Conservation (phyloP, 2,888 invertebrate genomes). For the Pinctada fucata region DNA sequence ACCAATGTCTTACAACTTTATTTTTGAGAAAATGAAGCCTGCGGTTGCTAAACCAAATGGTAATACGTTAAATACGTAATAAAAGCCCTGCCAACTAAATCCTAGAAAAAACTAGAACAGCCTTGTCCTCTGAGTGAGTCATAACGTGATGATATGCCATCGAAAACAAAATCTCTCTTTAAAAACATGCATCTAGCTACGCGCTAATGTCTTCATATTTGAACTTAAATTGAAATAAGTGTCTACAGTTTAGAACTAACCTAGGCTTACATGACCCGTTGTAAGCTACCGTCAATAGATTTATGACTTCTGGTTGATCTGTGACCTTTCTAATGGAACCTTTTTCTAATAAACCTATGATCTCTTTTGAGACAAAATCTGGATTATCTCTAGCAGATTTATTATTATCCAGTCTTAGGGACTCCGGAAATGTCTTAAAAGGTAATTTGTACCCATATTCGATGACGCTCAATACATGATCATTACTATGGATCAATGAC, state of each 20-base stretch:
- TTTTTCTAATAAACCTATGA: constrained; percentile 31
- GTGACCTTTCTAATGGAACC: constrained; percentile 28
- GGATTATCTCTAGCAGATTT: constrained; percentile 36
- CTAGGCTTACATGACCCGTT: constrained; percentile 32
- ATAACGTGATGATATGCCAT: constrained; percentile 24
- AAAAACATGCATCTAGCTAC: constrained; percentile 18
- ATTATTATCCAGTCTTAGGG: constrained; percentile 35
- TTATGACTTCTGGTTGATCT: constrained; percentile 33
- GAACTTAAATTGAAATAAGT: constrained; percentile 12
- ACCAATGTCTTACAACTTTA: constrained; percentile 25
- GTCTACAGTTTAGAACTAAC: constrained; percentile 40
- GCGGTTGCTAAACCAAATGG: constrained; percentile 25
- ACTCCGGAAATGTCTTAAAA: constrained; percentile 30
- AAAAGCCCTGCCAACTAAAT: constrained; percentile 16
- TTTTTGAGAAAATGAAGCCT: constrained; percentile 33
- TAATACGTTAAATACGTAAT: constrained; percentile 32
- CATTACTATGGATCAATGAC: constrained; percentile 12
- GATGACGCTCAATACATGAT: constrained; percentile 33
- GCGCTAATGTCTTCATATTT: constrained; percentile 13
- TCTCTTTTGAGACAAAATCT: constrained; percentile 38
- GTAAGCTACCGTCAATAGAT: constrained; percentile 42
- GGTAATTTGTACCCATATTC: constrained; percentile 35
- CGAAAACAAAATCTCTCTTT: constrained; percentile 22
- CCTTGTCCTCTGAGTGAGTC: constrained; percentile 1
- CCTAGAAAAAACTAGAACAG: constrained; percentile 16